Percentiles rank a stretch among this genome's conserved stretches.
Evolutionary conservation across 2,113 vertebrate genomes (phyloP).

Genomic region (Regulus satrapa): DNA sequence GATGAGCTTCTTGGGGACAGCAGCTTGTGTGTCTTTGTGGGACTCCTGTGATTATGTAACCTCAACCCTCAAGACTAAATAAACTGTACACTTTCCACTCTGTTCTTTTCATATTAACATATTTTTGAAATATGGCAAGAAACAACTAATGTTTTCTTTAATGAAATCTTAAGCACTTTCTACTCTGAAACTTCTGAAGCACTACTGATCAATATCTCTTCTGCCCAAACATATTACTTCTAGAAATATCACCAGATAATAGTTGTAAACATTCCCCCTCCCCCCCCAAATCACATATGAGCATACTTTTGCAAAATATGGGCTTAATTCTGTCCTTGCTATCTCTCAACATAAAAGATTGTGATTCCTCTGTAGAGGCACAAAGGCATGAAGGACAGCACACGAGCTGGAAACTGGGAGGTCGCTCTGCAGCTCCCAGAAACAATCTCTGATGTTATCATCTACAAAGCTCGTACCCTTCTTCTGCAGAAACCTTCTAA

Average conservation of each 20-base stretch:
- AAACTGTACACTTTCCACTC: background rate
- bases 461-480: conserved; percentile 31
- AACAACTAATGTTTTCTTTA: background rate
- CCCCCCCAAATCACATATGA: background rate
- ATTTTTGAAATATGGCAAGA: background rate
- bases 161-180: conserved; percentile 8
- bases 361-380: background rate
- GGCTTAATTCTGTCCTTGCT: background rate
- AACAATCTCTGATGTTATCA: conserved; percentile 35
- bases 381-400: conserved; percentile 15
- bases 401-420: background rate
- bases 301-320: background rate
- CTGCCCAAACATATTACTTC: background rate
- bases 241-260: conserved; percentile 24
- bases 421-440: conserved; percentile 20
- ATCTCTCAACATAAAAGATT: background rate
- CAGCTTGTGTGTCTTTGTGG: background rate
- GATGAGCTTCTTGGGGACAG: background rate
- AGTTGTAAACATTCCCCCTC: background rate
- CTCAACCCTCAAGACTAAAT: background rate
- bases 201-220: background rate
- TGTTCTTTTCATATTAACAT: background rate
- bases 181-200: background rate
- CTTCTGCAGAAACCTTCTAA: background rate
- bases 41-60: background rate